Evolutionary conservation across 1,140 invertebrate species (phyloP).

Genomic region (Periplaneta americana): DNA sequence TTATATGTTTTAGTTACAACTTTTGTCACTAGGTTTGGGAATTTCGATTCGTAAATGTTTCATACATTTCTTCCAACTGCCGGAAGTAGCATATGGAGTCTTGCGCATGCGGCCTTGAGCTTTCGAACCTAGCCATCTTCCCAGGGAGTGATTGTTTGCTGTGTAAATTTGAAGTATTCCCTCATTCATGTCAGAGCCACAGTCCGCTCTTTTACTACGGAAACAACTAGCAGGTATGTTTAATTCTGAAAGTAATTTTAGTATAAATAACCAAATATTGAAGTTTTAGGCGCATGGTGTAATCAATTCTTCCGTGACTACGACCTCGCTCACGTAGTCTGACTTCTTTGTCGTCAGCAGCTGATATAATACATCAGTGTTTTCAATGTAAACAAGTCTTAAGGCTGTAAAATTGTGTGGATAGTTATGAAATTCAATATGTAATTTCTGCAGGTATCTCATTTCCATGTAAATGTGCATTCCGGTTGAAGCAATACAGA

Average conservation of each 20-base stretch:
- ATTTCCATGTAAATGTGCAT: background rate
- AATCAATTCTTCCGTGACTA: conserved; percentile 3
- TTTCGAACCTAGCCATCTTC: conserved; percentile 13
- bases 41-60: background rate
- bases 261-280: background rate
- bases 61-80: conserved; percentile 4
- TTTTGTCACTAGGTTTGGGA: background rate
- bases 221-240: conserved; percentile 88
- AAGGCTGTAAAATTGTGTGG: background rate
- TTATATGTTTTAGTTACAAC: background rate
- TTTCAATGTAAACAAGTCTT: background rate
- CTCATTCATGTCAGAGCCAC: conserved; percentile 88
- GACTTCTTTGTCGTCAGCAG: conserved; percentile 20
- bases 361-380: conserved; percentile 11
- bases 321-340: conserved; percentile 7
- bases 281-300: background rate
- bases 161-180: conserved; percentile 12
- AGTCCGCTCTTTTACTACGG: conserved; percentile 88
- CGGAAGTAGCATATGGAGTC: conserved; percentile 5
- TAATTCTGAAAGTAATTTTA: background rate
- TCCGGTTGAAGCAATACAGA: background rate
- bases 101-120: conserved; percentile 15
- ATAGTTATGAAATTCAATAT: too few relatives aligned
- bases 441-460: too few relatives aligned
- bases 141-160: conserved; percentile 12